Evolutionary conservation across 2,888 invertebrate species (phyloP).

Genomic region (Lumbricus terrestris): DNA sequence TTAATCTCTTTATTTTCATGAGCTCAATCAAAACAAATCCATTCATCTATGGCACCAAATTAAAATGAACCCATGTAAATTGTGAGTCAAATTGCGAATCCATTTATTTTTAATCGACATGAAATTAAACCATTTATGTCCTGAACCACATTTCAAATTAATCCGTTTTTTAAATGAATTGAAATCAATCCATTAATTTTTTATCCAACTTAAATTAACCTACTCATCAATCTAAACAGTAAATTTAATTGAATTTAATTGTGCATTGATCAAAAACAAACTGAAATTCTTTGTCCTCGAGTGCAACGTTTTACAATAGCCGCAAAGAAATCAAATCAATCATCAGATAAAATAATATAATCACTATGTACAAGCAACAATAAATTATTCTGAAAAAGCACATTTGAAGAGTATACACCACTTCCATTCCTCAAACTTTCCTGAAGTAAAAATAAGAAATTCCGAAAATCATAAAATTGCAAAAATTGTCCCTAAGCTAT

Average conservation of each 20-base stretch:
- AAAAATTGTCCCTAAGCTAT: no score
- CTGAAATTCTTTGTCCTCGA: neutral
- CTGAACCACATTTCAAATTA: neutral
- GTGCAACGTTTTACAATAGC: neutral
- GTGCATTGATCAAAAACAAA: neutral
- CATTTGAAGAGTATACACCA: neutral
- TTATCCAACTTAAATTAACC: neutral
- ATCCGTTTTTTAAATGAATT: neutral
- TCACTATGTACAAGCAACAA: neutral
- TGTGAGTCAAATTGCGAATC: neutral
- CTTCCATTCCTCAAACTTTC: neutral
- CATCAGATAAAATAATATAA: neutral
- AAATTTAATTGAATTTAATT: neutral
- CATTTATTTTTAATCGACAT: neutral
- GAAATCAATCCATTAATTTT: no score
- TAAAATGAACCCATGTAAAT: neutral
- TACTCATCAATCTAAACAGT: neutral
- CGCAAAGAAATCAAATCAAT: neutral
- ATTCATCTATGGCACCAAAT: neutral
- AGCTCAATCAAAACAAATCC: no score
- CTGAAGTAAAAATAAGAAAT: neutral
- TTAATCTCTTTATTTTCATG: no score
- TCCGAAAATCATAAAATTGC: no score
- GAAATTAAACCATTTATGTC: neutral
- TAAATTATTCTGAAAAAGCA: neutral